Conservation (phyloP, 2,113 vertebrate species). For the Neomonachus schauinslandi region DNA sequence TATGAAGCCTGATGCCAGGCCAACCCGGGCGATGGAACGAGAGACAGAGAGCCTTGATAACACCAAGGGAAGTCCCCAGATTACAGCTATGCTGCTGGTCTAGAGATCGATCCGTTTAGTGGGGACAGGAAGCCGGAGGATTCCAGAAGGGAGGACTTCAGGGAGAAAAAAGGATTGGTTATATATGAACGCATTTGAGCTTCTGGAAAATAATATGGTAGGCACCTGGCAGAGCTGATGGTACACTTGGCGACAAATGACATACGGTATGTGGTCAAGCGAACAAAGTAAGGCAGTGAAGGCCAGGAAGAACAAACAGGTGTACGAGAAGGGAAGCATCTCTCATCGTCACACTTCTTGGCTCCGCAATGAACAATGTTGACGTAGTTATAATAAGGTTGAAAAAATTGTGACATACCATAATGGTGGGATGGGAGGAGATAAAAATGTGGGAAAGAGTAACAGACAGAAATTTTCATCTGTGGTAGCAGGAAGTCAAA, state of each 20-base stretch:
- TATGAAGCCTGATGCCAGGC: background rate
- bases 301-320: background rate
- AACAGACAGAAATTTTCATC: background rate
- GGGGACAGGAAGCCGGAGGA: background rate
- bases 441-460: background rate
- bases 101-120: background rate
- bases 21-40: background rate
- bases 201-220: background rate
- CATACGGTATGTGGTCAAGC: background rate
- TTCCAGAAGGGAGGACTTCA: background rate
- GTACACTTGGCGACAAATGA: background rate
- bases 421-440: background rate
- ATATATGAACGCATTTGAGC: background rate
- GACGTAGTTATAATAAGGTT: background rate
- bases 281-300: background rate
- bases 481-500: constrained; percentile 33
- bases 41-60: background rate
- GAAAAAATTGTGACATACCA: background rate
- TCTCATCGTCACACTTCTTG: background rate
- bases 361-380: background rate
- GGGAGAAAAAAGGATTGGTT: background rate
- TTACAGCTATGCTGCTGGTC: background rate
- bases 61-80: background rate
- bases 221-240: background rate
- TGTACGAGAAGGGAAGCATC: background rate